A percentile compares a stretch with the other conserved stretches of the same genome.
phyloP scores from a whole-genome alignment of 92 coral and sea anemone genomes.

The Palythoa caribaeorum region DNA sequence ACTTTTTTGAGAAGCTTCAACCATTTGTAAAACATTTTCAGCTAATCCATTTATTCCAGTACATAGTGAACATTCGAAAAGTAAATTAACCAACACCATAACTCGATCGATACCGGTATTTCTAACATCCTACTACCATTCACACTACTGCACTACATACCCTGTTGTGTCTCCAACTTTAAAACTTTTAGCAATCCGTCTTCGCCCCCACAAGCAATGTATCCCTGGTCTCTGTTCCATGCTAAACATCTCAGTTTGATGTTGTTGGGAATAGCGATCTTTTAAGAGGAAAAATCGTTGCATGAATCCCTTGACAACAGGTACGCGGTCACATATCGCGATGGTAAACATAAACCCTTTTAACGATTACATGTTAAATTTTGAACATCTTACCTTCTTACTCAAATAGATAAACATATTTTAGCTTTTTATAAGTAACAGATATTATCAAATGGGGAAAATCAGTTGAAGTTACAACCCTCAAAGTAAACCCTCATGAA shows the following conservation, averaged over 20 bases:
- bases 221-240: slow-evolving; percentile 97
- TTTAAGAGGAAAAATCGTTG: slow-evolving; percentile 15
- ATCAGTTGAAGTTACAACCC: background rate
- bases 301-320: slow-evolving; percentile 37
- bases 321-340: slow-evolving; percentile 24
- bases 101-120: background rate
- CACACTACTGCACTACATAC: slow-evolving; percentile 28
- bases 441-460: background rate
- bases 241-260: slow-evolving; percentile 88
- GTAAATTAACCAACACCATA: no score
- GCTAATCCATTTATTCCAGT: no score
- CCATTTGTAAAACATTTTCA: no score
- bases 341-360: slow-evolving; percentile 31
- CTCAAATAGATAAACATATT: slow-evolving; percentile 95
- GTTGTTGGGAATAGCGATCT: slow-evolving; percentile 99
- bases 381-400: slow-evolving; percentile 81
- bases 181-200: slow-evolving; percentile 94
- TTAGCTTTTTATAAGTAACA: background rate
- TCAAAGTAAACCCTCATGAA: background rate
- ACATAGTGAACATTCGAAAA: no score
- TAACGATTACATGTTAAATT: background rate
- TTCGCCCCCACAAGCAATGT: slow-evolving; percentile 98
- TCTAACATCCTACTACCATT: background rate
- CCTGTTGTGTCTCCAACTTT: slow-evolving; percentile 93
- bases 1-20: no score